Base-by-base conservation (phyloP, 2,888 invertebrate genomes). In the Cantharis rufa region DNA sequence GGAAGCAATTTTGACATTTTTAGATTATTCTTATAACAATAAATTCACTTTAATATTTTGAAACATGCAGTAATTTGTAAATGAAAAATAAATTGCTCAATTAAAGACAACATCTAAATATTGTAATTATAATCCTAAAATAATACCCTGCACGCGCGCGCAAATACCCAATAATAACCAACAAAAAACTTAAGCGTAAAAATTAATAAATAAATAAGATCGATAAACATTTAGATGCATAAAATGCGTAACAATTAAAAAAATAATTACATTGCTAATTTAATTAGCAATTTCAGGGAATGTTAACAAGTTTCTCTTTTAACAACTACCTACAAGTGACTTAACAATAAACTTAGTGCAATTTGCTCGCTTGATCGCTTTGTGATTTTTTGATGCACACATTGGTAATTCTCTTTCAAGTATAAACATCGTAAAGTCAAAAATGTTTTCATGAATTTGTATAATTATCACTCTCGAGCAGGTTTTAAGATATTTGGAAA, bases 231-330 rank as follows among this genome's bases (percentile, higher is more conserved):
- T 79, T 81, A 79, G 80, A 80, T 80, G 82, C 81, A 82, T 81
- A 81, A 78, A 80, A 80, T 80, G 81, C 81, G 80, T 81, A 82
- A 82, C 82, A 83, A 82, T 79, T 68, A 81, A 81, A 81, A 77
- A 81, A 78, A 72, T 75, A 75, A 72, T 78, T 78, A 62, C 73
- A 74, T 74, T 63, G 62, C 81, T 78, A 80, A 81, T 81, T 76
- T 78, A 78, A 80, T 82, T 81, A 79, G 81, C 79, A 84, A 84
- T 84, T 82, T 83, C 82, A 80, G 82, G 86, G 86, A 86, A 85
- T 86, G 86, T 86, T 80, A 81, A 83, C 81, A 81, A 79, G 74
- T 70, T 64, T 48, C 48, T 48, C n/a, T 69, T 75, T 72, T 77
- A 79, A 79, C 77, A 79, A 79, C 72, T 79, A 79, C 72, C 75